Evolutionary conservation across 2,888 invertebrate genomes (phyloP).

Genomic region (Muscina levida): DNA sequence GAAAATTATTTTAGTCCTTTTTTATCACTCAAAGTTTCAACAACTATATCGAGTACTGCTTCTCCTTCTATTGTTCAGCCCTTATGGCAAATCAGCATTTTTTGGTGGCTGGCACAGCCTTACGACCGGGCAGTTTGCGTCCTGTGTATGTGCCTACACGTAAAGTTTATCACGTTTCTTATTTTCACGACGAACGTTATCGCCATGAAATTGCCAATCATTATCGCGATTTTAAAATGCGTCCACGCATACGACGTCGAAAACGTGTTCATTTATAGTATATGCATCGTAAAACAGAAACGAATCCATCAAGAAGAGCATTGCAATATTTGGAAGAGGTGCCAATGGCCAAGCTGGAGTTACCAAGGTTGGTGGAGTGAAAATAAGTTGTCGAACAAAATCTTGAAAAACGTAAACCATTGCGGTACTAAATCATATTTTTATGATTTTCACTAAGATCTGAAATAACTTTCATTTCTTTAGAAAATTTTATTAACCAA

Average conservation of each 20-base stretch:
- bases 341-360: constrained; percentile 72
- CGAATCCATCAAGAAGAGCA: constrained; percentile 21
- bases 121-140: constrained; percentile 66
- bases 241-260: constrained; percentile 53
- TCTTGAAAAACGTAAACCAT: too few relatives aligned
- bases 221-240: constrained; percentile 74
- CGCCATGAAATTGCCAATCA: constrained; percentile 78
- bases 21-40: constrained; percentile 43
- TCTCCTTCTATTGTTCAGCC: too few relatives aligned
- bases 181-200: constrained; percentile 66
- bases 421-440: too few relatives aligned
- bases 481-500: too few relatives aligned
- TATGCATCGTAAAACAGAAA: constrained; percentile 32
- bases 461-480: too few relatives aligned
- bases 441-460: too few relatives aligned
- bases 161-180: constrained; percentile 69
- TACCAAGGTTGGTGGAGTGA: constrained; percentile 72
- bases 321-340: constrained; percentile 69
- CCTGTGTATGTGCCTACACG: constrained; percentile 70
- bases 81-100: constrained; percentile 62
- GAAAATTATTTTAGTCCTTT: constrained; percentile 44
- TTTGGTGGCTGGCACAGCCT: constrained; percentile 68
- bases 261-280: constrained; percentile 47
- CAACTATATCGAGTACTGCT: constrained; percentile 31
- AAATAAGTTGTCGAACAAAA: neutral